Evolutionary conservation across 1,140 invertebrate genomes (phyloP), one percentile per base, ranked within the genome.

Genomic region (Hyles vespertilio): DNA sequence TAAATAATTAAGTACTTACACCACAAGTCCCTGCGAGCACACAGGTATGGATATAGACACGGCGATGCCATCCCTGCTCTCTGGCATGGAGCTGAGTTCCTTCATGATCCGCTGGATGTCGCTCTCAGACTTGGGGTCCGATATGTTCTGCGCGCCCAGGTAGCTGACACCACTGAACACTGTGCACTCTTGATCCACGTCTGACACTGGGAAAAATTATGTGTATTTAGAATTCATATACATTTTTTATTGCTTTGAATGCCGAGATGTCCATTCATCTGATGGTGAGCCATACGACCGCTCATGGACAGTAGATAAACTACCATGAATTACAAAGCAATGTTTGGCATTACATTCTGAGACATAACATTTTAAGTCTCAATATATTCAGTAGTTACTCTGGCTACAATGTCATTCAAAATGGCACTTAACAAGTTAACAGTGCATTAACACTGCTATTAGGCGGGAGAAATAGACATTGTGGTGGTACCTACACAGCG

Each of bases 81-180:
- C 89, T 0, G 80, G 83, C 83, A 89, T 84, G 40, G 89, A 90
- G 32, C 89, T 89, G 8, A 99, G 89, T 74, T 97, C 94, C 48
- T 93, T 93, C 94, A 99, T 98, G 77, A 98, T 98, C 46, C 95
- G 91, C 81, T 98, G 96, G 65, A 99, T 98, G 91, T 99, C 98
- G n/a, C 90, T 90, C 89, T 99, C 97, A 52, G 95, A 98, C 81
- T 97, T 95, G 3, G 98, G 97, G 3, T 97, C 96, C 85, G 97
- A 96, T 61, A 99, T 98, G 59, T 94, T 93, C 49, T 97, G 96
- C 8, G 96, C 96, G 40, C 98, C 98, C 59, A 99, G 91, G 90
- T 99, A 99, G 55, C 95, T 96, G 33, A 99, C 96, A 11, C 97
- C 95, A 81, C 96, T 95, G 85, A 98, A 99, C 70, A 98, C 93